Evolutionary conservation across 2,888 invertebrate genomes (phyloP), one percentile per base, ranked within the genome.

Genomic region (Mimumesa dahlbomi): DNA sequence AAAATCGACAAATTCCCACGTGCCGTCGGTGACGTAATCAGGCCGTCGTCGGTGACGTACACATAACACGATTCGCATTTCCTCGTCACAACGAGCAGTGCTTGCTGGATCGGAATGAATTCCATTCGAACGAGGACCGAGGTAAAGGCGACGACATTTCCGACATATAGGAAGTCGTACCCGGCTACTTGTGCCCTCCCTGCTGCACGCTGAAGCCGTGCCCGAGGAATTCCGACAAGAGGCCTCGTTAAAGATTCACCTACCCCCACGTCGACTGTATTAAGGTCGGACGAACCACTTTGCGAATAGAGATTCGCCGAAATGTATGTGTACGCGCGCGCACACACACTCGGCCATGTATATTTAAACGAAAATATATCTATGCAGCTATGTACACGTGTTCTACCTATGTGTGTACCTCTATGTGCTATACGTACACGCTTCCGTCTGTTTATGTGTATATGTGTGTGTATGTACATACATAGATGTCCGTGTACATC

Each of bases 231-330:
- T 73, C 69, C 74, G 77, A 79, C 76, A 74, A 79, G 79, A 67
- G 79, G 63, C 66, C 74, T 77, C 77, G 69, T 79, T 74, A 79
- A 79, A 79, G 79, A 79, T 79, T 79, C 74, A 74, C 77, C 62
- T 74, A 59, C 57, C 70, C 48, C 68, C 72, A 63, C 77, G 65
- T 77, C 70, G 67, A 70, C 43, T 70, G 73, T 70, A 73, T 77
- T 79, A 75, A 65, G 80, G 75, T 68, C 75, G 73, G 63, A 77
- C 80, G 77, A 66, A 70, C 72, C 77, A 79, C 70, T 77, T 73
- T 75, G 63, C 77, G 75, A 70, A 73, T 75, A 68, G 77, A 70
- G 72, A 80, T 75, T 77, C 67, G 45, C 70, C 57, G 36, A 42
- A 73, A 68, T 64, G 59, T 31, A 67, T 19, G 34, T 25, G 63